Base-by-base conservation (phyloP, 2,113 vertebrate species). In the Candoia aspera region DNA sequence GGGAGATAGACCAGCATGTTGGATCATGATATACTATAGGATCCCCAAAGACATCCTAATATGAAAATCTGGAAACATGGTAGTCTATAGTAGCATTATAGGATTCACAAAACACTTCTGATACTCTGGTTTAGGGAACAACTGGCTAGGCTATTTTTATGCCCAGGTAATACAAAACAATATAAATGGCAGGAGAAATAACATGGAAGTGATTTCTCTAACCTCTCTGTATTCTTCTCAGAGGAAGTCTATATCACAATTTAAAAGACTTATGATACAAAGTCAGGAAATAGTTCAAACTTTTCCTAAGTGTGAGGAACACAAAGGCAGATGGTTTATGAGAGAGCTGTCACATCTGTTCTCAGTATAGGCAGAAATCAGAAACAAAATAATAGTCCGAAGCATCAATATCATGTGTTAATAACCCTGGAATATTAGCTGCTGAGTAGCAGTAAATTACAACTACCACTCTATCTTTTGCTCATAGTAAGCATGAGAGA, bases 341-440 rank as follows among this genome's bases (percentile, higher is more conserved):
- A 83, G 91, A 23, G 46, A 84, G 33, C 89, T 85, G 85, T 85
- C 87, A 89, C 46, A 92, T 59, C 49, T 92, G 87, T 64, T 49
- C 58, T 84, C 23, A n/a, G 46, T 24, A 33, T 37, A 85, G 33
- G 60, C 73, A 37, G 73, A 79, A 85, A 85, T 58, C 58, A 89
- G n/a, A 91, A 87, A 87, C n/a, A 91, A 79, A 87, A 33, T 1
- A 13, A 59, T 6, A 84, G 46, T 57, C 21, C 42, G 19, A 89
- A 62, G 9, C 42, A 29, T 9, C 29, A 19, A 33, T 62, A 37
- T 54, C 29, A 62, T 62, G 73, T 6, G 17, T 26, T 54, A 59
- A 88, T n/a, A 84, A 33, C n/a, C 4, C 21, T 17, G 37, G 57
- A n/a, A 15, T 37, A 49, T 15, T 89, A n/a, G 13, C 46, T 84